Evolutionary conservation across 2,797 vertebrate genomes (phyloP).

Genomic region (Mus caroli): DNA sequence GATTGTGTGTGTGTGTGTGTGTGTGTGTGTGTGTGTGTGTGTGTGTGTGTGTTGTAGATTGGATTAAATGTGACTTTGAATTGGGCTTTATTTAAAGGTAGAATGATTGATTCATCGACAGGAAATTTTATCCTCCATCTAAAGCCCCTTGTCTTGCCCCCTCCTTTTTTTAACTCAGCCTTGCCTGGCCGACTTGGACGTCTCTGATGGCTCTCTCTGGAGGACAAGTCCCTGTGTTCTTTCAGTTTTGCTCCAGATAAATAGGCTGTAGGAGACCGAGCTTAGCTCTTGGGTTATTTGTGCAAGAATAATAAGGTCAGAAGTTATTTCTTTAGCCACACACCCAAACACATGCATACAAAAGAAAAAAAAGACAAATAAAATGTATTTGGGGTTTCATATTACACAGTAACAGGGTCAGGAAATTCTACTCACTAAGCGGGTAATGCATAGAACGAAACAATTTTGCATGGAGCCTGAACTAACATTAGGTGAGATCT

Average conservation of each 20-base stretch:
- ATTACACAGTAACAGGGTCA: neutral
- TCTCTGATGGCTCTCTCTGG: neutral
- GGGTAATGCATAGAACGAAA: constrained; percentile 7
- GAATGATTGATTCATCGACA: constrained; percentile 64
- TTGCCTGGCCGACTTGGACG: constrained; percentile 45
- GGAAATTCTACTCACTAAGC: constrained; percentile 50
- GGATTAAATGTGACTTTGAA: constrained; percentile 69
- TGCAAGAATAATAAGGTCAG: constrained; percentile 81
- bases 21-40: neutral
- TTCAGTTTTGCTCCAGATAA: constrained; percentile 82
- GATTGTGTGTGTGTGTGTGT: too few relatives aligned
- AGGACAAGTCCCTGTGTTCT: constrained; percentile 75
- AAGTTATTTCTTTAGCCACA: constrained; percentile 60
- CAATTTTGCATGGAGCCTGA: constrained; percentile 23
- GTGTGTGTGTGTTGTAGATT: neutral
- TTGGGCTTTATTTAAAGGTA: constrained; percentile 79
- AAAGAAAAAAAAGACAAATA: constrained; percentile 58
- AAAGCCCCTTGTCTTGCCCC: neutral
- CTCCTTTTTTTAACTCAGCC: neutral
- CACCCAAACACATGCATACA: constrained; percentile 50
- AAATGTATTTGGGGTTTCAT: constrained; percentile 50
- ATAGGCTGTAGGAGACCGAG: constrained; percentile 79
- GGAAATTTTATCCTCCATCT: constrained; percentile 21
- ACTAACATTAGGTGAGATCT: constrained; percentile 33
- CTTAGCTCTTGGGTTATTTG: constrained; percentile 81